Conservation (phyloP, 2,113 vertebrate species). For the Cottus gobio region DNA sequence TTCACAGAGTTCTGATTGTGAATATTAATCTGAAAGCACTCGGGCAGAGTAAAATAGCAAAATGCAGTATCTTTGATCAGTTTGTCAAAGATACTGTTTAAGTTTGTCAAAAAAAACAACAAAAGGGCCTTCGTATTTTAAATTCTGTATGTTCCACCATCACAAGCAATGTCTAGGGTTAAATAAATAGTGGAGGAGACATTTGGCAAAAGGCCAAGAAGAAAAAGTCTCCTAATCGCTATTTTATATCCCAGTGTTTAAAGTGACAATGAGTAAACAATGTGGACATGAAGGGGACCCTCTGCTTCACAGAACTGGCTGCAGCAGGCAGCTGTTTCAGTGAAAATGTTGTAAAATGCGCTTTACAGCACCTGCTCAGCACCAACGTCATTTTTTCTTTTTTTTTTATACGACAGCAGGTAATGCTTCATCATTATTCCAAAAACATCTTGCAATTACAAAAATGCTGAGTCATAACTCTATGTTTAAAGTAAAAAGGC, state of each 20-base stretch:
- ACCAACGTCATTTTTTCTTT: background rate
- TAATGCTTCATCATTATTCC: slow-evolving; percentile 51
- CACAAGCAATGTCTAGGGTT: background rate
- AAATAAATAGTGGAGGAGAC: background rate
- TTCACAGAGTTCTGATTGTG: background rate
- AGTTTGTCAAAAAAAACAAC: background rate
- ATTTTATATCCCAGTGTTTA: background rate
- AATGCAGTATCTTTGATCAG: background rate
- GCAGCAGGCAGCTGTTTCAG: background rate
- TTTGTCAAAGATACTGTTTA: background rate
- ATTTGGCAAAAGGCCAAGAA: background rate
- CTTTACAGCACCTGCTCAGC: too few relatives aligned
- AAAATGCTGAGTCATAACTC: slow-evolving; percentile 31
- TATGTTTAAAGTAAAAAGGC: slow-evolving; percentile 44
- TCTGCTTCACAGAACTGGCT: background rate
- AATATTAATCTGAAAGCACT: background rate
- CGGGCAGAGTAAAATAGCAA: background rate
- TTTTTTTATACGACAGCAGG: background rate
- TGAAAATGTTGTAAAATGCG: background rate
- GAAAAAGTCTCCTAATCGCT: background rate
- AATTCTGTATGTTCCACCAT: background rate
- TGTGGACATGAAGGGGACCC: background rate
- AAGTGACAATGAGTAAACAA: background rate
- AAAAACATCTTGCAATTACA: slow-evolving; percentile 47
- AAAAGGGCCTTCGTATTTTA: background rate